Evolutionary conservation across 2,797 vertebrate genomes (phyloP), one percentile per base, ranked within the genome.

Genomic region (Erpetoichthys calabaricus): DNA sequence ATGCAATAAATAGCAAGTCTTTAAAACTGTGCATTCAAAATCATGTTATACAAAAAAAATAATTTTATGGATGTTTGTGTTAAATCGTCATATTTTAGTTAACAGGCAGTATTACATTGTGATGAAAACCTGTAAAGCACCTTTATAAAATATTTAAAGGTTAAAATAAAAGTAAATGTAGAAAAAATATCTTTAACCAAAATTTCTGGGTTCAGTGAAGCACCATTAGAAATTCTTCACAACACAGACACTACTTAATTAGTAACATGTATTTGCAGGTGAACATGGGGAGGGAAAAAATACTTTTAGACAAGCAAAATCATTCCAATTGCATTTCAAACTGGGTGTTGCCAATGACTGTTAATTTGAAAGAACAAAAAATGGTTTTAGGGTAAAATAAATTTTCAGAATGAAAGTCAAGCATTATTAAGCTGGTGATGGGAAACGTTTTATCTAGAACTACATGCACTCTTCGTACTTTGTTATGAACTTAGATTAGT

Each of bases 401-500:
- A 53, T 5, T 62, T 59, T 45, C 57, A 6, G 46, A 44, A 56
- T 41, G 59, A 25, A 62, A n/a, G 53, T 57, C 53, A 53, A 47
- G 57, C 49, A 59, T 58, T 42, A 59, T 58, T 42, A 6, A 8
- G 59, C 59, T 65, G 69, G 67, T 70, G 61, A 69, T 68, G 65
- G 63, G 70, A 75, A 78, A 78, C 67, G 67, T 67, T 65, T 64
- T 59, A 75, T 73, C 73, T 67, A 62, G 68, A 67, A 73, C 50
- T 45, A 67, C 75, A 78, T 82, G 82, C 78, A 76, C 51, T 3
- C 25, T 25, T 57, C 51, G 62, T 60, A 56, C 55, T 65, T 47
- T 56, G 69, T 76, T 73, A 75, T 56, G 61, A 47, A 43, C 63
- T 63, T 61, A 46, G 61, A 71, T 82, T 83, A 82, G 78, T 75